phyloP scores from a whole-genome alignment of 2,113 vertebrate species.

The Ptychochromis oligacanthus region DNA sequence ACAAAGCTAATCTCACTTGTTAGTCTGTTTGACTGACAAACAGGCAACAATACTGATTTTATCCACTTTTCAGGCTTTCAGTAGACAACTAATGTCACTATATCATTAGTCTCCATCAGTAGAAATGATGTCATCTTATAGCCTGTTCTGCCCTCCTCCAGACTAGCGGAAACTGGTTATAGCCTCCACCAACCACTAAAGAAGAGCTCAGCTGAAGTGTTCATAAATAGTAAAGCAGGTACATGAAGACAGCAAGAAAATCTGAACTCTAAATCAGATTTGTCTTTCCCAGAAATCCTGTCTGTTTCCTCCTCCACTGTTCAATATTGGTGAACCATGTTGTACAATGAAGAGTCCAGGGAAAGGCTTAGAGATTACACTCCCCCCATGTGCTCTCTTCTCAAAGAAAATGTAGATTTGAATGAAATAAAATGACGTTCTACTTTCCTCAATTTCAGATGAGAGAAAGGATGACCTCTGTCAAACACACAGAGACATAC shows the following conservation, averaged over 20 bases:
- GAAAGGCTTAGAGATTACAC: constrained; percentile 4
- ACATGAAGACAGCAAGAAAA: neutral
- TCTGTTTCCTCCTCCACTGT: neutral
- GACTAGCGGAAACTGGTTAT: accelerated
- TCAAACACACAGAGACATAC: accelerated
- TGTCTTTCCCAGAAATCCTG: neutral
- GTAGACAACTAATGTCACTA: neutral
- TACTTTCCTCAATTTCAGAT: neutral
- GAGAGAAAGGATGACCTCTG: neutral
- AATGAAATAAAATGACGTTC: neutral
- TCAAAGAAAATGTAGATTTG: neutral
- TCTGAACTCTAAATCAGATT: neutral
- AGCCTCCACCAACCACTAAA: accelerated
- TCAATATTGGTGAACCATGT: neutral
- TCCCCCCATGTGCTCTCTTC: neutral
- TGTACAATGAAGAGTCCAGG: neutral
- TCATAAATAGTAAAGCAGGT: accelerated
- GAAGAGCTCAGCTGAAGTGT: neutral
- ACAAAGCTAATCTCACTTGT: neutral
- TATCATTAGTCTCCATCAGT: no score
- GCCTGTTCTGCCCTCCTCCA: neutral
- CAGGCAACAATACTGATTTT: neutral
- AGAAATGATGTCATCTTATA: neutral
- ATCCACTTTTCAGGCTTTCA: neutral
- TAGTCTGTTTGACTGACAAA: neutral